phyloP scores from a whole-genome alignment of 2,797 vertebrate species.

The Leuciscus waleckii region DNA sequence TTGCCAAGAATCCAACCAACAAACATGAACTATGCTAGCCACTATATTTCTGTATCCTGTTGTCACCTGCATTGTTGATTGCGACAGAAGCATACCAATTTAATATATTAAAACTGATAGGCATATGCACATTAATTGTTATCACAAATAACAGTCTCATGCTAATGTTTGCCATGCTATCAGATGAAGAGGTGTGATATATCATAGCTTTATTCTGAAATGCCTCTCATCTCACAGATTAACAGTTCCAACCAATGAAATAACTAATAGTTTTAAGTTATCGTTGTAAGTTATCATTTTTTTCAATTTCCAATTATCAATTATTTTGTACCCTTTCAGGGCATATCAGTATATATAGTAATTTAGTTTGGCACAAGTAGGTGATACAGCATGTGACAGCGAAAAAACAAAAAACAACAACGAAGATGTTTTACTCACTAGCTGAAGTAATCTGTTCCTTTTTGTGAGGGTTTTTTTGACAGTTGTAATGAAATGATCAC shows the following conservation, averaged over 20 bases:
- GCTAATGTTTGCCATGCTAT: slow-evolving; percentile 5
- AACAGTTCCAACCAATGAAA: neutral
- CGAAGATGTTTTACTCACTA: neutral
- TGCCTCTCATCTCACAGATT: neutral
- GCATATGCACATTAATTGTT: neutral
- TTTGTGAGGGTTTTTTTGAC: neutral
- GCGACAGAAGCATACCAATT: no score
- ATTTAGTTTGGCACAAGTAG: neutral
- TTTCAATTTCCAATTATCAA: neutral
- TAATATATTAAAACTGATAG: neutral
- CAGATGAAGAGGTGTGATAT: neutral
- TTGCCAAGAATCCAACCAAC: no score
- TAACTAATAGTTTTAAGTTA: no score
- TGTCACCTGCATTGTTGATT: no score
- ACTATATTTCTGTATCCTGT: no score
- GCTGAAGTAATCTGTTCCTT: neutral
- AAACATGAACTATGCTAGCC: no score
- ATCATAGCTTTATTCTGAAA: neutral
- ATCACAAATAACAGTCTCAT: neutral
- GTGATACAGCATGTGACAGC: neutral
- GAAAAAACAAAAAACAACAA: neutral
- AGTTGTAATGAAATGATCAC: slow-evolving; percentile 12
- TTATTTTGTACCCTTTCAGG: neutral
- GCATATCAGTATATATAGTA: neutral
- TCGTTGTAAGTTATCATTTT: neutral